Conservation (phyloP, 2,113 vertebrate genomes). For the Tachuris rubrigastra region DNA sequence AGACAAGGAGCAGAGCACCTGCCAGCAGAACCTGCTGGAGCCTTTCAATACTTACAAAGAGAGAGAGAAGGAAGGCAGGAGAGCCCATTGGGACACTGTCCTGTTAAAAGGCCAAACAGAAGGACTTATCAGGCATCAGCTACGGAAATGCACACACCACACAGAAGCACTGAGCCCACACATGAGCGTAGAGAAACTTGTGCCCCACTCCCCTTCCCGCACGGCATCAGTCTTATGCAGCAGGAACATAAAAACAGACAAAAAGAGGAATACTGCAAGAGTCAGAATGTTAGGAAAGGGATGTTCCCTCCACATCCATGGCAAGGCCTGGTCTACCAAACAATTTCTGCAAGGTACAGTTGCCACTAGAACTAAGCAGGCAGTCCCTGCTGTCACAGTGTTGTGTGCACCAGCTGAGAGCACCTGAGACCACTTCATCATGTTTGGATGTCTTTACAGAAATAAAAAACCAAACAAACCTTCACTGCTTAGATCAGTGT, state of each 20-base stretch:
- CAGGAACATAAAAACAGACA: conserved; percentile 56
- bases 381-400: not conserved
- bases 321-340: not conserved
- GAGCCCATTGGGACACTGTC: conserved; percentile 99
- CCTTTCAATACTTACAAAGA: conserved; percentile 99
- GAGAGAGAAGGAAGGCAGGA: conserved; percentile 99
- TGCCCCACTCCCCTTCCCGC: not conserved
- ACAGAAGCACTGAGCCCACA: conserved; percentile 72
- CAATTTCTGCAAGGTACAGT: not conserved
- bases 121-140: conserved; percentile 77
- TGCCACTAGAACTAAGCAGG: not conserved
- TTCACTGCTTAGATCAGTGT: not conserved
- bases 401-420: not conserved
- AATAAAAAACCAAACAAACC: not conserved
- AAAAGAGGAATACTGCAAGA: conserved; percentile 49
- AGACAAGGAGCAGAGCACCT: conserved; percentile 55
- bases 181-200: conserved; percentile 64
- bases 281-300: conserved; percentile 46
- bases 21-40: conserved; percentile 65
- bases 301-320: not conserved
- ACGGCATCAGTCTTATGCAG: conserved; percentile 3
- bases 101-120: conserved; percentile 98
- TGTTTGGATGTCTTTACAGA: not conserved
- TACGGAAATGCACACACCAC: conserved; percentile 70
- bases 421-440: not conserved